phyloP scores from a whole-genome alignment of 2,113 vertebrate species.

The Hoplias malabaricus region DNA sequence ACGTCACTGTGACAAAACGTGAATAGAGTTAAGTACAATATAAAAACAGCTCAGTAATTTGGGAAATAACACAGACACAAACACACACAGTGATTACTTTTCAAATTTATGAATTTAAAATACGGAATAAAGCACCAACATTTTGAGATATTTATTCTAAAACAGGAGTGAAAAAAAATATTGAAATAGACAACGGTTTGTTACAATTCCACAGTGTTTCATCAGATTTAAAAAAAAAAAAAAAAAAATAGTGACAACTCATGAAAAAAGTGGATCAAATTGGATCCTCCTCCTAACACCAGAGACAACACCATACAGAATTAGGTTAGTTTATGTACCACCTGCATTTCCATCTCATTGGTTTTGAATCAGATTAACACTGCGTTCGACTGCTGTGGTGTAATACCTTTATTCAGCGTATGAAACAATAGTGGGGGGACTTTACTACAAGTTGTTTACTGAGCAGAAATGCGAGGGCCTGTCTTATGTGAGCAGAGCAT shows the following conservation, averaged over 20 bases:
- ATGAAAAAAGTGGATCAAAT: background rate
- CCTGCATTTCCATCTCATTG: background rate
- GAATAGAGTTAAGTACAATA: slow-evolving; percentile 66
- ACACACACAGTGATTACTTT: slow-evolving; percentile 61
- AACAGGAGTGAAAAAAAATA: slow-evolving; percentile 1
- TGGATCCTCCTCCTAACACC: background rate
- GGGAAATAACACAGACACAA: slow-evolving; percentile 67
- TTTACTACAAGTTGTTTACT: background rate
- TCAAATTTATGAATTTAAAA: slow-evolving; percentile 58
- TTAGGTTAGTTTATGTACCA: background rate
- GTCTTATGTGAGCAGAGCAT: too few species aligned
- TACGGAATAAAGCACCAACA: slow-evolving; percentile 53
- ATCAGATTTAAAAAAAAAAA: background rate
- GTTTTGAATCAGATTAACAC: slow-evolving; percentile 24
- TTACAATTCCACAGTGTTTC: slow-evolving; percentile 46
- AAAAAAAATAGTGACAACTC: background rate
- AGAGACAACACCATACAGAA: background rate
- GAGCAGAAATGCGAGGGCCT: too few species aligned
- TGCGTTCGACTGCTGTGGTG: slow-evolving; percentile 19
- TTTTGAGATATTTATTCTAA: slow-evolving; percentile 28
- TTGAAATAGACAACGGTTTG: slow-evolving; percentile 27
- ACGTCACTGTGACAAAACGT: slow-evolving; percentile 65
- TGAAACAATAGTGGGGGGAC: background rate
- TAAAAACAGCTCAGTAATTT: slow-evolving; percentile 64
- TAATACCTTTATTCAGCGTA: slow-evolving; percentile 57